Percentiles rank a stretch among this genome's conserved stretches.
Evolutionary conservation across 2,888 invertebrate species (phyloP).

Genomic region (Hirtodrosophila duncani): DNA sequence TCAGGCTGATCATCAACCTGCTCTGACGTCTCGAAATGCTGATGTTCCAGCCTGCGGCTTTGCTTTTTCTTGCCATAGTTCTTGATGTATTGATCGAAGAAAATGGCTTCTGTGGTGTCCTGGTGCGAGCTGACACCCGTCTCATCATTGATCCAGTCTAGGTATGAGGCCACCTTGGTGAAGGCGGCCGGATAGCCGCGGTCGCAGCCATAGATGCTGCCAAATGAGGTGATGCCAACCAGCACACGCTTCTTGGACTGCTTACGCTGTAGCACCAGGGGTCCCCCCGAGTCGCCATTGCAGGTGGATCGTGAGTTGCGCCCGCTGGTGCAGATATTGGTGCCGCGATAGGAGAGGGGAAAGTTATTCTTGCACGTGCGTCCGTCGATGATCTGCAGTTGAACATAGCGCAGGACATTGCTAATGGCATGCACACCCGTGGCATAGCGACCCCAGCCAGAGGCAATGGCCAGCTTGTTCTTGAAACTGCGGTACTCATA

Average conservation of each 20-base stretch:
- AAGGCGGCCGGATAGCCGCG: conserved; percentile 76
- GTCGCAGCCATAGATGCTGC: conserved; percentile 76
- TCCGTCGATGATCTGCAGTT: conserved; percentile 76
- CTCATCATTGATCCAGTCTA: conserved; percentile 76
- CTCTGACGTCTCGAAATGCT: conserved; percentile 10
- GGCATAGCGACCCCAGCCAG: conserved; percentile 79
- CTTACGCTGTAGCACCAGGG: conserved; percentile 71
- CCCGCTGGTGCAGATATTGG: conserved; percentile 78
- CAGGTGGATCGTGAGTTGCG: conserved; percentile 77
- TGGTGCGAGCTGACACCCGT: conserved; percentile 64
- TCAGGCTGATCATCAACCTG: conserved; percentile 51
- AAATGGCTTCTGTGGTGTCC: conserved; percentile 62
- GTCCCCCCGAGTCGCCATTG: conserved; percentile 79
- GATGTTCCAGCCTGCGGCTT: conserved; percentile 32
- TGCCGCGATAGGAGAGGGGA: conserved; percentile 75
- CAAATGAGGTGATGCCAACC: conserved; percentile 76
- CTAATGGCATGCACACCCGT: conserved; percentile 76
- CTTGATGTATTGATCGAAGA: conserved; percentile 55
- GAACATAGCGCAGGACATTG: conserved; percentile 77
- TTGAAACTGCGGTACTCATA: conserved; percentile 74
- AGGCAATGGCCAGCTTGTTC: conserved; percentile 76
- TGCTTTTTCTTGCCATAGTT: conserved; percentile 43
- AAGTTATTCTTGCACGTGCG: conserved; percentile 77
- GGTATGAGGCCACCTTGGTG: conserved; percentile 75
- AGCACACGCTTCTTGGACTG: conserved; percentile 68